Conservation (phyloP, 2,113 vertebrate genomes). For the Nycticebus coucang region DNA sequence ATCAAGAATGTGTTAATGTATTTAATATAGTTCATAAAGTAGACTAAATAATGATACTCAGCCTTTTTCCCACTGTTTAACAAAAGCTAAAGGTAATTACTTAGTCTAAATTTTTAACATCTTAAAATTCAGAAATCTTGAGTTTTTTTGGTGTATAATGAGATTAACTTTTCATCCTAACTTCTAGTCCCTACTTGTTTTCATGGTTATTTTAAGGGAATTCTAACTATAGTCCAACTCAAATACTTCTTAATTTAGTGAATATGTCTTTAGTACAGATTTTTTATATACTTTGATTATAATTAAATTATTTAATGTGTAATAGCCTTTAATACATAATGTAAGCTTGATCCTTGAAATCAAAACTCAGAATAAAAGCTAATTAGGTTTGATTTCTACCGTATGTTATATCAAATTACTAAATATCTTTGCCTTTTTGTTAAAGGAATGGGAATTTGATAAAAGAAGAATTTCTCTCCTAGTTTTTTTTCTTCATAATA, state of each 20-base stretch:
- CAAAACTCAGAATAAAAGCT: no score
- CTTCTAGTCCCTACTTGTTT: background rate
- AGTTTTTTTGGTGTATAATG: background rate
- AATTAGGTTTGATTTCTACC: no score
- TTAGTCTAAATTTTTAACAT: background rate
- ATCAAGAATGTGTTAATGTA: background rate
- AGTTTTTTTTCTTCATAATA: no score
- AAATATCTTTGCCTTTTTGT: no score
- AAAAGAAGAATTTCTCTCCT: no score
- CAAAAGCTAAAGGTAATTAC: slow-evolving; percentile 32
- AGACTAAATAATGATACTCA: background rate
- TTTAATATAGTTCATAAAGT: background rate
- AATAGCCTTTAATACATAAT: no score
- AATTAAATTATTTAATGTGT: no score
- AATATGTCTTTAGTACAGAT: background rate
- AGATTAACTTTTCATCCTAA: slow-evolving; percentile 16
- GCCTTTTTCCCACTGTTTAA: background rate
- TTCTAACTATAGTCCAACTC: background rate
- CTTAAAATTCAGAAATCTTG: background rate
- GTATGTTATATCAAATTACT: no score
- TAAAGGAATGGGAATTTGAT: no score
- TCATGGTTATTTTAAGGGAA: background rate
- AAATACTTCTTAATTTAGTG: background rate
- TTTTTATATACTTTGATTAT: no score
- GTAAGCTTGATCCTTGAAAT: no score